A percentile compares a stretch with the other conserved stretches of the same genome.
Evolutionary conservation across 2,888 invertebrate genomes (phyloP).

Genomic region (Agriopis leucophaearia): DNA sequence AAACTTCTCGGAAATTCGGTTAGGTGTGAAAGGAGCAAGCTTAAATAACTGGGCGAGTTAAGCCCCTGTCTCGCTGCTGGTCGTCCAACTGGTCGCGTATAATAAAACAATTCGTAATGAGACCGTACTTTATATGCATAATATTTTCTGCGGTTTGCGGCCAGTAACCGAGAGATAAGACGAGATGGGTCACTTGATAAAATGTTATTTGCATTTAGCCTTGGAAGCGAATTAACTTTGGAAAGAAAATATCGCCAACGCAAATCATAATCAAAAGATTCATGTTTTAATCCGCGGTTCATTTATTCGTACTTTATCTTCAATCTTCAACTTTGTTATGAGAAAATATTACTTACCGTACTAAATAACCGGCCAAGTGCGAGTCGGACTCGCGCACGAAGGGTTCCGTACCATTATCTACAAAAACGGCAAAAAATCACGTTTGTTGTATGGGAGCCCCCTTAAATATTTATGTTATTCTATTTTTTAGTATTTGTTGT

Average conservation of each 20-base stretch:
- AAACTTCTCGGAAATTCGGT: slow-evolving; percentile 23
- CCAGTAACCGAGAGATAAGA: slow-evolving; percentile 38
- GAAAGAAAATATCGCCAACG: slow-evolving; percentile 31
- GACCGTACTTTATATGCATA: slow-evolving; percentile 38
- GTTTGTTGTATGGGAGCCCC: too few relatives aligned
- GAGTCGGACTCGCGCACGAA: too few relatives aligned
- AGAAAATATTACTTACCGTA: background rate
- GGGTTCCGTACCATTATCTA: too few relatives aligned
- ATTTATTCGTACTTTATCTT: slow-evolving; percentile 24
- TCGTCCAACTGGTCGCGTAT: slow-evolving; percentile 29
- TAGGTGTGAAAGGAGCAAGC: slow-evolving; percentile 32
- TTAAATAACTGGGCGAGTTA: slow-evolving; percentile 27
- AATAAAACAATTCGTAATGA: slow-evolving; percentile 42
- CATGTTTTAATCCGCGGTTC: slow-evolving; percentile 31
- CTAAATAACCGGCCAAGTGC: too few relatives aligned
- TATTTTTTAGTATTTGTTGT: too few relatives aligned
- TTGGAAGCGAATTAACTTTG: slow-evolving; percentile 35
- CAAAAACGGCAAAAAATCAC: too few relatives aligned
- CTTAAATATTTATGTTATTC: too few relatives aligned
- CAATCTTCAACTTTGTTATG: background rate
- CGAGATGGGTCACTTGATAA: slow-evolving; percentile 39
- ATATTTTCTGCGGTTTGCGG: slow-evolving; percentile 40
- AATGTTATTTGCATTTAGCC: slow-evolving; percentile 39
- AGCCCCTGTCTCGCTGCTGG: slow-evolving; percentile 15
- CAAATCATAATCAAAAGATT: slow-evolving; percentile 33